phyloP scores from a whole-genome alignment of 2,113 vertebrate genomes.

The Maccullochella peelii region DNA sequence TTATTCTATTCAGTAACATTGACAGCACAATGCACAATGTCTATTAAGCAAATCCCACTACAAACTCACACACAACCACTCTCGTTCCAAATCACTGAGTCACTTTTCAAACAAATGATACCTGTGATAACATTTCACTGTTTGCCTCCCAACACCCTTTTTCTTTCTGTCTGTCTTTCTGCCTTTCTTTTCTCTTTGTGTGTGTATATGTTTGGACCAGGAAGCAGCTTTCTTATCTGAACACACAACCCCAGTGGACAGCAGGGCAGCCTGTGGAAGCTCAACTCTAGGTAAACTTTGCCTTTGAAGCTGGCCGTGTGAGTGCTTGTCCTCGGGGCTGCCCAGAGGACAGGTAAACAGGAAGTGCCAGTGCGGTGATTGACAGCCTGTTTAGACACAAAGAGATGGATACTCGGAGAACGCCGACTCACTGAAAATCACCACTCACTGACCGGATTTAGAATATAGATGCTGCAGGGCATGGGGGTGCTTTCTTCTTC shows the following conservation, averaged over 20 bases:
- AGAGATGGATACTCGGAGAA: conserved; percentile 77
- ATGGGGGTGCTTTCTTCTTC: conserved; percentile 17
- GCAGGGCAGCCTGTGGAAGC: conserved; percentile 78
- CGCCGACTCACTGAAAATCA: conserved; percentile 73
- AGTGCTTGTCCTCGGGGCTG: conserved; percentile 76
- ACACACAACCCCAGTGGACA: conserved; percentile 68
- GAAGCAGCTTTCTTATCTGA: conserved; percentile 77
- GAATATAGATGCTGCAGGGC: conserved; percentile 48
- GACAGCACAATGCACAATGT: not conserved
- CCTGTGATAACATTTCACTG: conserved; percentile 67
- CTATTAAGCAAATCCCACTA: conserved; percentile 51
- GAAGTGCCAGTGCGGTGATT: conserved; percentile 75
- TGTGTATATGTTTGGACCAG: conserved; percentile 72
- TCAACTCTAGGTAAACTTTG: conserved; percentile 83
- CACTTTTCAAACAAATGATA: conserved; percentile 74
- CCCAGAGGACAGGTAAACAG: conserved; percentile 82
- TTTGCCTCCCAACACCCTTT: conserved; percentile 43
- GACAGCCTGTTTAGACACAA: conserved; percentile 82
- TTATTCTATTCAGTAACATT: conserved; percentile 28
- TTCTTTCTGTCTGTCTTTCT: conserved; percentile 37
- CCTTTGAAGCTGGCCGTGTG: conserved; percentile 78
- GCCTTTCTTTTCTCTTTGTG: conserved; percentile 55
- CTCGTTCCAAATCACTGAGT: conserved; percentile 56
- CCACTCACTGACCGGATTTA: conserved; percentile 42
- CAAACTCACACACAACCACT: conserved; percentile 41